Conservation (phyloP, 2,113 vertebrate genomes). For the Coreoperca whiteheadi region DNA sequence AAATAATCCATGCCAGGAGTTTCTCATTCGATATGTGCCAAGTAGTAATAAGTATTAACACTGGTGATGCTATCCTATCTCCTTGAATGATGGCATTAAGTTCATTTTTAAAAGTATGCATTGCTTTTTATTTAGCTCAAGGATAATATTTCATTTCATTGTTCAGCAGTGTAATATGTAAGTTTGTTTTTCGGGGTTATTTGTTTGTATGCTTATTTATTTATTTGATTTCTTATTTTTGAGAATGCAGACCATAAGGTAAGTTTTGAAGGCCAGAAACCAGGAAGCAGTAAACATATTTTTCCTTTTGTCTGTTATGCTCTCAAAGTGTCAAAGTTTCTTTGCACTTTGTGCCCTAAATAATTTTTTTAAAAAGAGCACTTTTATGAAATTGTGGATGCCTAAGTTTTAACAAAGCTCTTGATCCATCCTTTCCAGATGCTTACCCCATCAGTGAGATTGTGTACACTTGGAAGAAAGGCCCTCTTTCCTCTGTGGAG, state of each 20-base stretch:
- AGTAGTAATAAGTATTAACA: not conserved
- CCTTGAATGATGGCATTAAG: not conserved
- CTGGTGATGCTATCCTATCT: not conserved
- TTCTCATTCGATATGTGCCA: not conserved
- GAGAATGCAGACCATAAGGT: not conserved
- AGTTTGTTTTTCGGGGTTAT: not conserved
- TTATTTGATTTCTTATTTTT: not conserved
- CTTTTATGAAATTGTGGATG: not conserved
- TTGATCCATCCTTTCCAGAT: constrained; percentile 67
- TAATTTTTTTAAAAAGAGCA: not conserved
- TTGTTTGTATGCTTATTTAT: not conserved
- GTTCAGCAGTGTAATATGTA: not conserved
- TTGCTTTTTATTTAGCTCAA: not conserved
- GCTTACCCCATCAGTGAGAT: constrained; percentile 88
- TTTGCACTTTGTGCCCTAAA: not conserved
- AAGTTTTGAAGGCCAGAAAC: not conserved
- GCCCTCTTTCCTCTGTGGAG: constrained; percentile 85
- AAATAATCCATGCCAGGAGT: too few species aligned
- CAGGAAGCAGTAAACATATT: not conserved
- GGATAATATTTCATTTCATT: not conserved
- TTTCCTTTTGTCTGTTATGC: not conserved
- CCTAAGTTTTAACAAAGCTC: not conserved
- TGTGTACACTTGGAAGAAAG: constrained; percentile 89
- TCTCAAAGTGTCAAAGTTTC: not conserved
- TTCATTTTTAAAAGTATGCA: not conserved